Base-by-base conservation (phyloP, 2,113 vertebrate genomes). In the Falco punctatus region DNA sequence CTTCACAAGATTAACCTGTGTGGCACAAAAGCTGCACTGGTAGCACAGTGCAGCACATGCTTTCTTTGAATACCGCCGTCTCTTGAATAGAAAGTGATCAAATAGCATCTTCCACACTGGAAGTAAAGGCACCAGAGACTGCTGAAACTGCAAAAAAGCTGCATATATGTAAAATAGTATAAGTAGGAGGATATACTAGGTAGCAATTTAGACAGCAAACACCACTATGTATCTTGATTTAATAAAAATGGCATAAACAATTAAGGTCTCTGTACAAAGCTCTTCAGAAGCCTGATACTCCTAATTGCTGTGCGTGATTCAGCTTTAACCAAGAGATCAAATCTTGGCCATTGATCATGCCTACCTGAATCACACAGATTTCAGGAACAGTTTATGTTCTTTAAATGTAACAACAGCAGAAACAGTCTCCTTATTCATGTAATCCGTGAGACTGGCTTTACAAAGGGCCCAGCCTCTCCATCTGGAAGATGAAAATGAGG, bases 1-100 rank as follows among this genome's bases (percentile, higher is more conserved):
- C 70, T 95, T 94, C 95, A 87, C 38, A 73, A 80, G 92, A 57
- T 93, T 83, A 88, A 93, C 46, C 46, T 62, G 22, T 70, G 58
- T 33, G n/a, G 51, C 90, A 90, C 70, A 96, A 96, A 96, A 94
- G 79, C 77, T 44, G 13, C 8, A 21, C 26, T 82, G 81, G 82
- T 44, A 91, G 40, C 30, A 75, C 21, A 52, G 19, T 8, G 70
- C 30, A 70, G 65, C 59, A 35, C 46, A 87, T 0, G 0, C 24
- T 65, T 69, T 52, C 77, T 91, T 72, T 81, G 66, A 30, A 46
- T 33, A 21, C 32, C 81, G 70, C 30, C 57, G 54, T 84, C 77
- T 78, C 86, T 71, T 92, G 35, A 88, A 81, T 51, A 32, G 52
- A 91, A 94, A 94, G 17, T 66, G 83, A 85, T 89, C 81, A 91